Percentiles rank a stretch among this genome's conserved stretches.
Conservation (phyloP, 2,797 vertebrate species). For the Chelon labrosus region DNA sequence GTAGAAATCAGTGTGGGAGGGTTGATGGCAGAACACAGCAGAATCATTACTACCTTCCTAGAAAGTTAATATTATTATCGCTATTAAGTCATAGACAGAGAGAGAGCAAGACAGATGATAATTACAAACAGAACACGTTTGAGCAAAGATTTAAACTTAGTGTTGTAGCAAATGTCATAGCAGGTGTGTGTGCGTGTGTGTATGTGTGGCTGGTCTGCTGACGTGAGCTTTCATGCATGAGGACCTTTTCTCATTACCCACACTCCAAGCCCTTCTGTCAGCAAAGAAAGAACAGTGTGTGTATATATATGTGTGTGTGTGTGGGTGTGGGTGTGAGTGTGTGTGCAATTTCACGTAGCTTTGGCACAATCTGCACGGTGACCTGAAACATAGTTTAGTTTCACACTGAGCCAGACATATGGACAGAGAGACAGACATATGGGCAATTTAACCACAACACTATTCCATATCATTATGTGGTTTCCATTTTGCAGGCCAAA, state of each 20-base stretch:
- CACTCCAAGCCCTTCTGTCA: conserved; percentile 75
- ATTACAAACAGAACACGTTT: not conserved
- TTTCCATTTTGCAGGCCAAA: conserved; percentile 22
- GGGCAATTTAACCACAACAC: conserved; percentile 64
- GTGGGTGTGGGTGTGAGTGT: conserved; percentile 37
- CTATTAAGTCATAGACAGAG: not conserved
- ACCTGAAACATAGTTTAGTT: conserved; percentile 79
- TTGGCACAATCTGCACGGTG: conserved; percentile 67
- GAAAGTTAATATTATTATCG: not conserved
- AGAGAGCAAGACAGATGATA: not conserved
- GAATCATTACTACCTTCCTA: not conserved
- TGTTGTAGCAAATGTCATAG: conserved; percentile 1
- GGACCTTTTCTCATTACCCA: conserved; percentile 78
- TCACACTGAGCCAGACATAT: conserved; percentile 73
- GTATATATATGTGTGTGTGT: conserved; percentile 30
- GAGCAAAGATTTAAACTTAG: conserved; percentile 18
- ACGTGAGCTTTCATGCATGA: conserved; percentile 76
- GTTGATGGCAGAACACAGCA: not conserved
- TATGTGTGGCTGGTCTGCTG: conserved; percentile 53
- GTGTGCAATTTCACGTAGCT: conserved; percentile 49
- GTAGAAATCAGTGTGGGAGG: not conserved
- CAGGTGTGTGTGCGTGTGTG: conserved; percentile 4
- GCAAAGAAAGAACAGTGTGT: conserved; percentile 52
- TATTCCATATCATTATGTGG: conserved; percentile 37
- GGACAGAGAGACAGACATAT: conserved; percentile 71